A percentile compares a stretch with the other conserved stretches of the same genome.
These are phyloP conservation scores for Vulpes ferrilata DNA, from an alignment of 2,113 vertebrate species.

Conservation along the genomic window DNA sequence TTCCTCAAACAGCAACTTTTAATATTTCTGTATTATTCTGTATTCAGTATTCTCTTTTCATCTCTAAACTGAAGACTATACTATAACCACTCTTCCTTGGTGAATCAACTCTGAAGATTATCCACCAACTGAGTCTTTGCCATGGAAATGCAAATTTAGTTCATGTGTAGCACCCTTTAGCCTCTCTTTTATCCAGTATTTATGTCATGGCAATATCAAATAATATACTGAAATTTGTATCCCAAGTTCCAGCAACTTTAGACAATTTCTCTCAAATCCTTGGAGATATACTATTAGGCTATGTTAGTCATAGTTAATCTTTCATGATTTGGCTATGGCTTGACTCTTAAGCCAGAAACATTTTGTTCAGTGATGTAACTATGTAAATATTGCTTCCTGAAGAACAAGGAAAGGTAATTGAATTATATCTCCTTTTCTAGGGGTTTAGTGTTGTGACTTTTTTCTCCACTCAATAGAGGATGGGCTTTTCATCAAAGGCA, in stretches of 20 bases:
- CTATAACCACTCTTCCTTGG: neutral
- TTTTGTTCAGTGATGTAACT: neutral
- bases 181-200: neutral
- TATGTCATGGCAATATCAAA: neutral
- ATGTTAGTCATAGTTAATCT: neutral
- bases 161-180: rapidly evolving
- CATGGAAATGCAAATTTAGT: neutral
- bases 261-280: neutral
- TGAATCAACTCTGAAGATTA: neutral
- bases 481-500: neutral
- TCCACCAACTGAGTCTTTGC: neutral
- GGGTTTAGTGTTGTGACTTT: neutral
- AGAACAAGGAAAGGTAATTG: neutral
- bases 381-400: neutral
- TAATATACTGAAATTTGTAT: neutral
- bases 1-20: neutral
- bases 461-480: neutral
- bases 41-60: neutral
- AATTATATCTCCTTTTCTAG: neutral
- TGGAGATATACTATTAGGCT: neutral
- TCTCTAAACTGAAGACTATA: too few relatives aligned
- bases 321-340: neutral
- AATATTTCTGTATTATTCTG: neutral
- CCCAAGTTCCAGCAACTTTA: neutral
- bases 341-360: neutral